Percentiles rank a stretch among this genome's conserved stretches.
These are phyloP conservation scores for Chelonus formosanus DNA, from an alignment of 2,888 invertebrate species.

Conservation along the genomic window DNA sequence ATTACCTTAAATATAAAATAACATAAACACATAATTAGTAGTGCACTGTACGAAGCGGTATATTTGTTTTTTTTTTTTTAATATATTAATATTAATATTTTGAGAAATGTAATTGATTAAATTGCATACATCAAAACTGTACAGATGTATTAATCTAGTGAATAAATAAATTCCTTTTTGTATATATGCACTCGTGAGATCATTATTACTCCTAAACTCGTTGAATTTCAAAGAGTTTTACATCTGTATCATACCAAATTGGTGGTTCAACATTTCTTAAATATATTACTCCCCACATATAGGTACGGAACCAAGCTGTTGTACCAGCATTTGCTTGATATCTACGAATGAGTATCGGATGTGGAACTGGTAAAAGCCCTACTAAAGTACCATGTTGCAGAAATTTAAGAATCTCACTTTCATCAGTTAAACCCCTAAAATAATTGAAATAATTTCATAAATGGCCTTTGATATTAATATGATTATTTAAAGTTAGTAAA, in stretches of 20 bases:
- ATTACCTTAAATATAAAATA: not conserved
- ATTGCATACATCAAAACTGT: constrained; percentile 29
- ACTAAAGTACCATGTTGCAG: constrained; percentile 98
- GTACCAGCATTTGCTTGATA: constrained; percentile 99
- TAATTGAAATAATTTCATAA: no score
- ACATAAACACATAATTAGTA: not conserved
- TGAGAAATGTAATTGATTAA: constrained; percentile 10
- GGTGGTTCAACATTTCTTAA: constrained; percentile 98
- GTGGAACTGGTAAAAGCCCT: constrained; percentile 96
- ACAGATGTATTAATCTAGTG: constrained; percentile 24
- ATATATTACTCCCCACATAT: constrained; percentile 99
- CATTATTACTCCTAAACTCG: constrained; percentile 71
- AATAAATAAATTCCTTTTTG: constrained; percentile 18
- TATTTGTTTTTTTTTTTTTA: constrained; percentile 3
- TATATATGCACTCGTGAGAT: constrained; percentile 1
- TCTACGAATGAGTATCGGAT: constrained; percentile 98
- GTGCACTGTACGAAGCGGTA: not conserved
- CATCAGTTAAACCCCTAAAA: constrained; percentile 92
- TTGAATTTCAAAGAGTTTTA: constrained; percentile 98
- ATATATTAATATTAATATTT: constrained; percentile 1
- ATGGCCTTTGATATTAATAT: no score
- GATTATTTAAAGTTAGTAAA: no score
- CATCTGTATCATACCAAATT: constrained; percentile 99
- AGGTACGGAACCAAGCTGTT: constrained; percentile 99
- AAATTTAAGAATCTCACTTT: constrained; percentile 98